A percentile compares a stretch with the other conserved stretches of the same genome.
Conservation (phyloP, 2,113 vertebrate species). For the Amphilophus citrinellus region DNA sequence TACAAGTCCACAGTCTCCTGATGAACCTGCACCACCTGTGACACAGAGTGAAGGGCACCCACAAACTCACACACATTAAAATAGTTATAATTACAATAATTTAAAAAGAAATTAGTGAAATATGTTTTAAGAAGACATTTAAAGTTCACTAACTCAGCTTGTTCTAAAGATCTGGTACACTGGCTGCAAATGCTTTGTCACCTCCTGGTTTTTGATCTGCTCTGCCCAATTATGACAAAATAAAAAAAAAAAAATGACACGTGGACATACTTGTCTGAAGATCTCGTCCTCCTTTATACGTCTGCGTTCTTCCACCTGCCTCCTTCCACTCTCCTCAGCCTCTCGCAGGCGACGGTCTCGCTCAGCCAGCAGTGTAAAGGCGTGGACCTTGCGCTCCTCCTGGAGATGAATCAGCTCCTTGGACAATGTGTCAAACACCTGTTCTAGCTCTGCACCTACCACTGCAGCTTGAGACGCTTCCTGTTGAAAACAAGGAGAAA, state of each 20-base stretch:
- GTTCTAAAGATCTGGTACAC: neutral
- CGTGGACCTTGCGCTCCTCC: constrained; percentile 90
- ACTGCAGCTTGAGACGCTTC: constrained; percentile 79
- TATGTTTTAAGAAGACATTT: neutral
- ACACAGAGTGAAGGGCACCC: constrained; percentile 20
- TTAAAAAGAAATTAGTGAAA: neutral
- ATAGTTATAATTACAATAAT: neutral
- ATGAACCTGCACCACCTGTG: constrained; percentile 89
- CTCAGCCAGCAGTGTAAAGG: constrained; percentile 89
- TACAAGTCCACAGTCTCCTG: constrained; percentile 91
- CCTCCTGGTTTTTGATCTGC: neutral
- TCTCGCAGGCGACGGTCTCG: constrained; percentile 87
- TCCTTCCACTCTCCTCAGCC: constrained; percentile 90
- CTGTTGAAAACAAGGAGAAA: constrained; percentile 17
- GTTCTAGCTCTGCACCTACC: constrained; percentile 82
- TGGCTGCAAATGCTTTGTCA: neutral
- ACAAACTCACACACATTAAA: constrained; percentile 1
- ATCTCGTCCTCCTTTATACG: constrained; percentile 88
- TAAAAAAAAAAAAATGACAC: neutral
- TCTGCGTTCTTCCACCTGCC: constrained; percentile 87
- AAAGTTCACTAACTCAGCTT: neutral
- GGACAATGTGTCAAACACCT: constrained; percentile 89
- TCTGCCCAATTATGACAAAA: neutral
- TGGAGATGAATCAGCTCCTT: constrained; percentile 93
- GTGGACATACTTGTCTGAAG: constrained; percentile 86